Base-by-base conservation (phyloP, 2,113 vertebrate species). In the Chlorodrepanis virens region DNA sequence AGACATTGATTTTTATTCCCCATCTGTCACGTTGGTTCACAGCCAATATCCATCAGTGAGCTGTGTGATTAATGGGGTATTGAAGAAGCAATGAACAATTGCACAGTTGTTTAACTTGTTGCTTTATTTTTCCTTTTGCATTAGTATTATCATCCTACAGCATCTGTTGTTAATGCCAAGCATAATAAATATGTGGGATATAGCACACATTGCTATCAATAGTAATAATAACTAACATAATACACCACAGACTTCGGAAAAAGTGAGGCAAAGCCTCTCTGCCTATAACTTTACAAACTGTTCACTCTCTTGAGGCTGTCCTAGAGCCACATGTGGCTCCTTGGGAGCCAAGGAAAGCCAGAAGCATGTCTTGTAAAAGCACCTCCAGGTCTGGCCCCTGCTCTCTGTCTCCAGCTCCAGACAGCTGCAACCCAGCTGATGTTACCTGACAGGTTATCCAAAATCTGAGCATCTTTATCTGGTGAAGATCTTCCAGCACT, bases 1-100 rank as follows among this genome's bases (percentile, higher is more conserved):
- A 94, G 42, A 82, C 27, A n/a, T 28, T 81, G 84, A 63, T 87
- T 92, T 94, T 93, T 84, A 63, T 90, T 95, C 47, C 28, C 71
- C 71, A 74, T 90, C 82, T 96, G 90, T 72, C 68, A 67, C 21
- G 5, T 35, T 86, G 79, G 35, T 90, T 95, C 0, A 0, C 47
- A 90, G 81, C 67, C 91, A 90, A 45, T 80, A 93, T 76, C 44
- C 45, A 49, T 81, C 70, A 76, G 61, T 63, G 59, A 91, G 63
- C 63, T 91, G 35, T 85, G 44, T 67, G 75, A 91, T 96, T 91
- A 94, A 95, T 74, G 68, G 35, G 49, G 45, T 82, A 80, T 18
- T 77, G 82, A 90, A 87, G 74, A 72, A 85, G 42, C 64, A 94
- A 80, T 49, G 50, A 90, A 74, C 63, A 28, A 65, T 83, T 93